A percentile compares a stretch with the other conserved stretches of the same genome.
Conservation (phyloP, 2,888 invertebrate species). For the Nesidiocoris tenuis region DNA sequence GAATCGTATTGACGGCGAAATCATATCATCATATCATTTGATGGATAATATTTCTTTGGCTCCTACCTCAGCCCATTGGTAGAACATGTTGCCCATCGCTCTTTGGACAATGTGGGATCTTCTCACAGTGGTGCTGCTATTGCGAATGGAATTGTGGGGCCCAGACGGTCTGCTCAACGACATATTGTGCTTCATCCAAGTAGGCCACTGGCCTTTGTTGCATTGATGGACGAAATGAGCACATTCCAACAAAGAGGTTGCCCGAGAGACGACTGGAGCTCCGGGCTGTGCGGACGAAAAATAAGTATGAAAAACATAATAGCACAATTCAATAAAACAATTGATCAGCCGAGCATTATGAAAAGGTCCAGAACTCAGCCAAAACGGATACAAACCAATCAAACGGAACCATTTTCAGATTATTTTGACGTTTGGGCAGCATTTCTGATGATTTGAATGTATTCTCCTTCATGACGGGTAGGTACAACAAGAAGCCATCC, state of each 20-base stretch:
- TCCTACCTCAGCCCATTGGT: constrained; percentile 91
- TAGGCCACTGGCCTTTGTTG: constrained; percentile 97
- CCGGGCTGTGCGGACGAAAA: constrained; percentile 7
- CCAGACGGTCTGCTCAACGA: constrained; percentile 73
- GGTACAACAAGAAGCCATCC: too few relatives aligned
- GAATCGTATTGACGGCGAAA: too few relatives aligned
- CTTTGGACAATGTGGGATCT: constrained; percentile 75
- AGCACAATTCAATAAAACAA: too few relatives aligned
- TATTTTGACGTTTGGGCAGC: neutral
- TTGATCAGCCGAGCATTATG: too few relatives aligned
- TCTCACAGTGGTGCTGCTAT: constrained; percentile 60
- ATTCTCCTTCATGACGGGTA: too few relatives aligned
- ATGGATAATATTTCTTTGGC: too few relatives aligned
- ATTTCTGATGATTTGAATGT: neutral
- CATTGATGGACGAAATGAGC: constrained; percentile 96
- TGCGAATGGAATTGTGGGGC: constrained; percentile 57
- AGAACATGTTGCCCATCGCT: constrained; percentile 94
- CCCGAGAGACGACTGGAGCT: constrained; percentile 66
- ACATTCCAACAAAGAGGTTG: constrained; percentile 89
- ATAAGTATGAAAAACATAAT: too few relatives aligned
- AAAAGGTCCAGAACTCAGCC: too few relatives aligned
- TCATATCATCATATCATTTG: too few relatives aligned
- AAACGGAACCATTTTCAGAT: neutral
- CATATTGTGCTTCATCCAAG: constrained; percentile 90
- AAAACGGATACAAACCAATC: too few relatives aligned